Conservation (phyloP, 1,140 invertebrate species). For the Cardiocondyla obscurior region DNA sequence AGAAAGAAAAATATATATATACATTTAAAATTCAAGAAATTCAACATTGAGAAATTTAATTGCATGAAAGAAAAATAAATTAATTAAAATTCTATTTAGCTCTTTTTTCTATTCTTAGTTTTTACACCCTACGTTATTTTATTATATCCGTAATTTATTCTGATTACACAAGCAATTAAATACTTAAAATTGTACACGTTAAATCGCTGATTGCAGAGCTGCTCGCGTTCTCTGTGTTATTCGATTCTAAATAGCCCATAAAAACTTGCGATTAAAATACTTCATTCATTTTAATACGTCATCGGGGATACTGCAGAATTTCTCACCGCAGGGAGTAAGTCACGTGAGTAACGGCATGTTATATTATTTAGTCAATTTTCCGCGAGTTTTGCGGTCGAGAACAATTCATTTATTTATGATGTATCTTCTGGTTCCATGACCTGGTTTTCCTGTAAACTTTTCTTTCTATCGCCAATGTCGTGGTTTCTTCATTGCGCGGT, state of each 20-base stretch:
- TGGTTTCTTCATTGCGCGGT: neutral
- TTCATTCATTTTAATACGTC: constrained; percentile 3
- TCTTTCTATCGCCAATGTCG: constrained; percentile 25
- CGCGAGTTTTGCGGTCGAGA: constrained; percentile 24
- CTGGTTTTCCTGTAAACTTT: constrained; percentile 27
- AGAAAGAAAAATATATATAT: neutral
- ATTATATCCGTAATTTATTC: neutral
- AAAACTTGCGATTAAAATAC: constrained; percentile 14
- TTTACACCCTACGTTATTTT: neutral
- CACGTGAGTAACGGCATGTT: constrained; percentile 8
- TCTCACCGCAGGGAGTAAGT: neutral
- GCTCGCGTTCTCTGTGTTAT: neutral
- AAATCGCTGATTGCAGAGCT: neutral
- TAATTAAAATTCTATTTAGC: neutral
- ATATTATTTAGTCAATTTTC: constrained; percentile 52
- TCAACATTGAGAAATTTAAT: neutral
- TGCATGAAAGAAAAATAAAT: neutral
- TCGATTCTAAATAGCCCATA: neutral
- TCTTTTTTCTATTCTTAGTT: neutral
- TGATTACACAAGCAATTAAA: neutral
- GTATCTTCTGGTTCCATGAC: constrained; percentile 1
- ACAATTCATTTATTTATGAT: constrained; percentile 48
- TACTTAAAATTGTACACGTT: neutral
- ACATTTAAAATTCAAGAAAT: neutral
- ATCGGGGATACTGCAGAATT: constrained; percentile 15